Conservation (phyloP, 2,888 invertebrate genomes). For the Eristalis arbustorum region DNA sequence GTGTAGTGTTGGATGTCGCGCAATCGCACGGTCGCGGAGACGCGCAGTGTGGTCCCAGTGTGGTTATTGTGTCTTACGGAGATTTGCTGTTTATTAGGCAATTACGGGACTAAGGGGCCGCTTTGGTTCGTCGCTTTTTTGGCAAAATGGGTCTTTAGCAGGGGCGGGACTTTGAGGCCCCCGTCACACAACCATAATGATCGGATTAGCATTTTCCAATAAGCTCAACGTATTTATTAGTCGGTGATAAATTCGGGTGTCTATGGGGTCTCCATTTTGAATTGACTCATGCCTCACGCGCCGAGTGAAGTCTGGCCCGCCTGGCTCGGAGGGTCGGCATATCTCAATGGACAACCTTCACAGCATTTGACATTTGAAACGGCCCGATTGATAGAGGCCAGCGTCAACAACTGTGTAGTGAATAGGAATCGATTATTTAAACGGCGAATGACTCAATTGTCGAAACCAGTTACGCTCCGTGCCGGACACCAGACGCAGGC, state of each 20-base stretch:
- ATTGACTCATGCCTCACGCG: slow-evolving; percentile 26
- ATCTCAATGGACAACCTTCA: slow-evolving; percentile 59
- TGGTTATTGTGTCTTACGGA: slow-evolving; percentile 46
- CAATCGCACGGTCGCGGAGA: neutral
- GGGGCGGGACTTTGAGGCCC: slow-evolving; percentile 37
- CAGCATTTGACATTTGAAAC: slow-evolving; percentile 60
- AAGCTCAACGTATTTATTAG: slow-evolving; percentile 30
- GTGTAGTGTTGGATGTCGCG: slow-evolving; percentile 49
- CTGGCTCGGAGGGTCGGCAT: slow-evolving; percentile 45
- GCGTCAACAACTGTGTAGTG: slow-evolving; percentile 58
- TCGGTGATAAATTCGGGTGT: slow-evolving; percentile 20
- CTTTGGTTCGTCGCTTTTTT: slow-evolving; percentile 3
- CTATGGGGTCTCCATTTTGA: slow-evolving; percentile 22
- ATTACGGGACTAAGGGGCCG: slow-evolving; percentile 34
- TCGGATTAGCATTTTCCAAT: slow-evolving; percentile 41
- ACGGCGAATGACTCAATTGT: slow-evolving; percentile 64
- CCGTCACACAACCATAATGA: neutral
- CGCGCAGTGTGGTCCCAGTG: slow-evolving; percentile 58
- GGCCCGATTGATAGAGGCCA: slow-evolving; percentile 57
- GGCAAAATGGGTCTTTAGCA: slow-evolving; percentile 40
- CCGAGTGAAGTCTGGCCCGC: neutral
- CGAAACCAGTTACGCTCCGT: slow-evolving; percentile 35
- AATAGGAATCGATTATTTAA: slow-evolving; percentile 48
- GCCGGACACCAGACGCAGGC: neutral
- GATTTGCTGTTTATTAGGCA: slow-evolving; percentile 55